Evolutionary conservation across 2,888 invertebrate species (phyloP).

Genomic region (Proisotoma minuta): DNA sequence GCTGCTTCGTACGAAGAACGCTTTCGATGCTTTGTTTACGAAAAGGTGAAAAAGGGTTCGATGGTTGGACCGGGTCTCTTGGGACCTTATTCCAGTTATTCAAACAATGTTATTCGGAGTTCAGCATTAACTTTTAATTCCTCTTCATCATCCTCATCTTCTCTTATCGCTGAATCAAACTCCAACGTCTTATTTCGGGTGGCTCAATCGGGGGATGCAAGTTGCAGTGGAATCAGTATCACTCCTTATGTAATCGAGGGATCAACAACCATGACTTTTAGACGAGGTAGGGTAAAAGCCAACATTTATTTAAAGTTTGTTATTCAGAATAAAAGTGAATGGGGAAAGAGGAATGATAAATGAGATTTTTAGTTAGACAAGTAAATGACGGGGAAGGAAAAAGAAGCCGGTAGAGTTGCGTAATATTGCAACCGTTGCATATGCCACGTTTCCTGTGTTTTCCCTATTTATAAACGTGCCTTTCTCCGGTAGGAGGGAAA

Average conservation of each 20-base stretch:
- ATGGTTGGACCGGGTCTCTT: neutral
- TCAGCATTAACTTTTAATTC: constrained; percentile 15
- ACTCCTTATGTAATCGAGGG: constrained; percentile 86
- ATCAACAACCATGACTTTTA: constrained; percentile 74
- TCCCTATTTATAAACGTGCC: too few species aligned
- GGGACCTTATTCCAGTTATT: neutral
- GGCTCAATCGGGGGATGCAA: constrained; percentile 87
- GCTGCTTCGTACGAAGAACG: constrained; percentile 87
- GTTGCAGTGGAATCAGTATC: constrained; percentile 84
- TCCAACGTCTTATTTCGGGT: constrained; percentile 68
- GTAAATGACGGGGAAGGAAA: neutral
- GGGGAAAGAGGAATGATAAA: constrained; percentile 2
- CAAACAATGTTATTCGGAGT: constrained; percentile 9
- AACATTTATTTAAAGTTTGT: constrained; percentile 1
- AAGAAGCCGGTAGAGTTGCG: neutral
- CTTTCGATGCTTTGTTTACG: constrained; percentile 92
- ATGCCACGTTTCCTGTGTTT: too few species aligned
- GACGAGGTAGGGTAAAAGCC: constrained; percentile 61
- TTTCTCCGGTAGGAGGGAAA: too few species aligned
- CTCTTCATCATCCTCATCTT: constrained; percentile 15
- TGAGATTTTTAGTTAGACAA: neutral
- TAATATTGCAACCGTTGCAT: neutral
- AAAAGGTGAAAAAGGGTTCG: constrained; percentile 56
- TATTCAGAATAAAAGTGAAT: constrained; percentile 7
- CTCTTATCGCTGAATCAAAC: neutral